These are phyloP conservation scores for Leucophenga maculata DNA, from an alignment of 2,888 invertebrate species.

Conservation along the genomic window DNA sequence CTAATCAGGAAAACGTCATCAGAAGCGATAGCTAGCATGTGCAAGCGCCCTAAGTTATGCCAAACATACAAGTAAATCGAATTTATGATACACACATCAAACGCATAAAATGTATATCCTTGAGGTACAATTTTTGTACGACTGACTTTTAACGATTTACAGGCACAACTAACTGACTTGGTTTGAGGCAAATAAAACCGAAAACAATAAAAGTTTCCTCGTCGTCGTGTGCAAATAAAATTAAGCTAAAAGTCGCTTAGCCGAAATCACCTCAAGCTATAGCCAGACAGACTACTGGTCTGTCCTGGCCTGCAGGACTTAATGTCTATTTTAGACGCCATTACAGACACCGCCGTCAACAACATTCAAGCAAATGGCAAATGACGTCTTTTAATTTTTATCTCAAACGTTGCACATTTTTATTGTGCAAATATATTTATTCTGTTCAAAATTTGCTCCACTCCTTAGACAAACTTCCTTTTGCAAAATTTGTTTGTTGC, in stretches of 20 bases:
- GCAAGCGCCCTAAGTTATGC: conserved; percentile 58
- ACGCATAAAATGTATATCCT: conserved; percentile 12
- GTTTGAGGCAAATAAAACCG: conserved; percentile 53
- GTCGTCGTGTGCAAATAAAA: conserved; percentile 57
- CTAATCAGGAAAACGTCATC: conserved; percentile 50
- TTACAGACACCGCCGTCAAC: conserved; percentile 56
- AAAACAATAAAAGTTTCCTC: conserved; percentile 58
- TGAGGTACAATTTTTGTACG: conserved; percentile 23
- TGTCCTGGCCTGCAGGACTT: conserved; percentile 44
- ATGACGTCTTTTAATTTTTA: conserved; percentile 70
- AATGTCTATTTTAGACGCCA: conserved; percentile 65
- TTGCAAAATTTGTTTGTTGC: not conserved
- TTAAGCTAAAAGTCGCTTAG: conserved; percentile 56
- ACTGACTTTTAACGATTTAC: conserved; percentile 27
- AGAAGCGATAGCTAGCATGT: not conserved
- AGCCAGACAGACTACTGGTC: conserved; percentile 25
- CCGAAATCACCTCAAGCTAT: conserved; percentile 40
- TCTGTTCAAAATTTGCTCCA: conserved; percentile 40
- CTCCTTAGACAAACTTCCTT: not conserved
- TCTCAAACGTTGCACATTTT: conserved; percentile 66
- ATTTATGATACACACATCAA: conserved; percentile 50
- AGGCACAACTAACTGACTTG: not conserved
- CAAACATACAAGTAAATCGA: conserved; percentile 61
- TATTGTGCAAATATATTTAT: conserved; percentile 54
- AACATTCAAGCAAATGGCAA: conserved; percentile 34